Evolutionary conservation across 2,113 vertebrate genomes (phyloP).

Genomic region (Dasyornis broadbenti): DNA sequence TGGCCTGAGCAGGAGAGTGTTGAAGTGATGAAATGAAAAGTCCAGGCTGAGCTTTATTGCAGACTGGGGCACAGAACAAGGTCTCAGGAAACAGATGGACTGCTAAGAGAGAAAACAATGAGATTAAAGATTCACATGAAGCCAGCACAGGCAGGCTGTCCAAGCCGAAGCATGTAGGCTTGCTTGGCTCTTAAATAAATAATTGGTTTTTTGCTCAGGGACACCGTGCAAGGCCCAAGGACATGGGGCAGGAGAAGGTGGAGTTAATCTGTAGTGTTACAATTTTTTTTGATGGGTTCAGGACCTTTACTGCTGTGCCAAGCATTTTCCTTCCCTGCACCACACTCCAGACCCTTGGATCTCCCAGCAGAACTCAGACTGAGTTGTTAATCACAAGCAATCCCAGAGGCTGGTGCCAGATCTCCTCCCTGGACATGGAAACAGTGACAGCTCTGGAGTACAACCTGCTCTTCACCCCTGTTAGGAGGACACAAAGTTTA

Average conservation of each 20-base stretch:
- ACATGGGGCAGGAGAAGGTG: not conserved
- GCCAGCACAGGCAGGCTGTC: not conserved
- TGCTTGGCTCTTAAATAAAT: not conserved
- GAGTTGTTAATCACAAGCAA: not conserved
- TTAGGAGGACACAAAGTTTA: not conserved
- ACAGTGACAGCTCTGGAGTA: rapidly evolving
- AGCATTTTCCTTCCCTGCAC: not conserved
- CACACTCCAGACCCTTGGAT: not conserved
- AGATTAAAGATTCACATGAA: not conserved
- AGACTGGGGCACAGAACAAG: not conserved
- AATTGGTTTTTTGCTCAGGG: not conserved
- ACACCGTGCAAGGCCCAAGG: not conserved
- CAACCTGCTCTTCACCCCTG: not conserved
- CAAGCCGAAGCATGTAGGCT: not conserved
- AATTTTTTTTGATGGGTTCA: not conserved
- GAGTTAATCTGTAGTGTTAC: rapidly evolving
- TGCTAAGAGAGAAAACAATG: not conserved
- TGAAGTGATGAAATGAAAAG: not conserved
- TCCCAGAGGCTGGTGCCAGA: not conserved
- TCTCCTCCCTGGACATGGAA: not conserved
- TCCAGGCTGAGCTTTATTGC: not conserved
- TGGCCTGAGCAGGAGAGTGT: not conserved
- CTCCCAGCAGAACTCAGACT: not conserved
- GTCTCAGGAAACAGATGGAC: not conserved
- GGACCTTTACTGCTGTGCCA: not conserved